Percentiles rank a stretch among this genome's conserved stretches.
These are phyloP conservation scores for Passerculus sandwichensis DNA, from an alignment of 2,797 vertebrate genomes.

Conservation along the genomic window DNA sequence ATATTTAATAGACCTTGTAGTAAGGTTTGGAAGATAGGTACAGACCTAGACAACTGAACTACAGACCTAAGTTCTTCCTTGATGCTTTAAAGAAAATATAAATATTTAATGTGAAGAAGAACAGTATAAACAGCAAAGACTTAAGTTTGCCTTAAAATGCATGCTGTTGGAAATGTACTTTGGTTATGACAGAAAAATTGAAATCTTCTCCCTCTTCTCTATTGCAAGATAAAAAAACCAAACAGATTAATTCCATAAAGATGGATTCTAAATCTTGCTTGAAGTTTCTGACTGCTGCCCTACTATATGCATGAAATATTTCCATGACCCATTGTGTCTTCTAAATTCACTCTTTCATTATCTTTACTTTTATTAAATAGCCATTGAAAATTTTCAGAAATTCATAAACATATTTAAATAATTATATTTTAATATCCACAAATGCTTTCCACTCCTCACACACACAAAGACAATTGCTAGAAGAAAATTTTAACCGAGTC, in stretches of 20 bases:
- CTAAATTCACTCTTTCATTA: not conserved
- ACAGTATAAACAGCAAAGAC: not conserved
- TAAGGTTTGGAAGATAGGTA: not conserved
- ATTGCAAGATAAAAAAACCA: not conserved
- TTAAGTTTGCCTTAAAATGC: not conserved
- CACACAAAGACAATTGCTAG: not conserved
- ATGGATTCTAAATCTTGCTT: not conserved
- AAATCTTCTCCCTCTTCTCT: not conserved
- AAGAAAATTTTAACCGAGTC: not conserved
- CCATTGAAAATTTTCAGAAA: not conserved
- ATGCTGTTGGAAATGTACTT: not conserved
- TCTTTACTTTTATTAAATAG: not conserved
- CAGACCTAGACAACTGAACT: not conserved
- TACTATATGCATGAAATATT: not conserved
- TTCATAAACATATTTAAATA: not conserved
- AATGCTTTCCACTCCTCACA: not conserved
- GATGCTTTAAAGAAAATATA: not conserved
- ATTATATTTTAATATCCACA: not conserved
- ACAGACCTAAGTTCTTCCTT: not conserved
- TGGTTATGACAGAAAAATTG: not conserved
- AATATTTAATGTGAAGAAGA: slow-evolving; percentile 1
- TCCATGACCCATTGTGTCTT: not conserved
- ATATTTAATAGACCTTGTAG: not conserved
- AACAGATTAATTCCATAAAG: not conserved
- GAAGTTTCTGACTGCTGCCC: not conserved